Conservation (phyloP, 2,797 vertebrate genomes). For the Cossypha polioptera region DNA sequence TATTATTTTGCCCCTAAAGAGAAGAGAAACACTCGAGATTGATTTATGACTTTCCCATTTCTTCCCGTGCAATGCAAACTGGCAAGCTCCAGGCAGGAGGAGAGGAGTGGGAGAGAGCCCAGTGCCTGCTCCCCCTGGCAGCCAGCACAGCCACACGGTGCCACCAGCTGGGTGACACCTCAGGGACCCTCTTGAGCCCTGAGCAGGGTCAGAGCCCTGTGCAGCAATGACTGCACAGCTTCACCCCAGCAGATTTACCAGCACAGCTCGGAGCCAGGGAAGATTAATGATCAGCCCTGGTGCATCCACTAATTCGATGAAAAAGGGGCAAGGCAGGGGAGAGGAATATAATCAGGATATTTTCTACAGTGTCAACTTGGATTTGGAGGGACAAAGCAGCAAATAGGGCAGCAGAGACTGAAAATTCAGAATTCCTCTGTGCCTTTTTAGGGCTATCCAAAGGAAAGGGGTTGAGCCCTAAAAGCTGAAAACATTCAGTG, state of each 20-base stretch:
- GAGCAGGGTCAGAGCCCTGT: not conserved
- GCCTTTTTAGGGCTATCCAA: not conserved
- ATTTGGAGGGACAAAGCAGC: not conserved
- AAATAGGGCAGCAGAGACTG: not conserved
- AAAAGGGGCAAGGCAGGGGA: not conserved
- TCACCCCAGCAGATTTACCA: not conserved
- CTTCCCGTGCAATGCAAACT: conserved; percentile 12
- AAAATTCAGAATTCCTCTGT: not conserved
- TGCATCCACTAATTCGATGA: not conserved
- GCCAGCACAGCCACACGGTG: not conserved
- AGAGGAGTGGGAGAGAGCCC: not conserved
- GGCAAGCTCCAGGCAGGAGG: conserved; percentile 1
- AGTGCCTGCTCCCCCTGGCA: not conserved
- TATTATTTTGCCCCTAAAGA: conserved; percentile 69
- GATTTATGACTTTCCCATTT: conserved; percentile 58
- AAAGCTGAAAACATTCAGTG: not conserved
- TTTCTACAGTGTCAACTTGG: not conserved
- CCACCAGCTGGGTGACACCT: not conserved
- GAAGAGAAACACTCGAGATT: conserved; percentile 61
- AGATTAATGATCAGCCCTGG: not conserved
- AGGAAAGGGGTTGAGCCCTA: not conserved
- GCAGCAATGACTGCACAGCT: not conserved
- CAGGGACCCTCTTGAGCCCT: not conserved
- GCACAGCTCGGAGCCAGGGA: not conserved
- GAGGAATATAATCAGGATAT: not conserved